Conservation (phyloP, 1,140 invertebrate genomes). For the Teleogryllus occipitalis region DNA sequence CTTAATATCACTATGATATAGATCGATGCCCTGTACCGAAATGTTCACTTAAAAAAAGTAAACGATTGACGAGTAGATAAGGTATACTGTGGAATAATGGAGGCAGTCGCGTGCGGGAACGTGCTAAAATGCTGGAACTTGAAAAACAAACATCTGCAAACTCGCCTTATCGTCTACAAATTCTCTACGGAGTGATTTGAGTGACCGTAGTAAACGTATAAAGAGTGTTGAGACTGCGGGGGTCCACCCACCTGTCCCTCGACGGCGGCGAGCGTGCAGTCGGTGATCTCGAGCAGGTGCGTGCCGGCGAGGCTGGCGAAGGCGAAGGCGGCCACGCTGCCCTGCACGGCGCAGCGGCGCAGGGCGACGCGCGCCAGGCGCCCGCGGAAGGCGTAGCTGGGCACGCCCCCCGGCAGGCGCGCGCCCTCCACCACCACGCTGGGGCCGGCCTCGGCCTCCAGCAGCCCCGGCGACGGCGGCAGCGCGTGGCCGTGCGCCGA, state of each 20-base stretch:
- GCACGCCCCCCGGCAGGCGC: conserved; percentile 33
- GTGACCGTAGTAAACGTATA: too few relatives aligned
- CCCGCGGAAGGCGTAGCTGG: conserved; percentile 59
- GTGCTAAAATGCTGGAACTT: too few relatives aligned
- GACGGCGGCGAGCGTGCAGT: conserved; percentile 41
- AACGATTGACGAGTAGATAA: too few relatives aligned
- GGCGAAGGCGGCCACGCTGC: conserved; percentile 56
- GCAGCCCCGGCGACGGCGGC: conserved; percentile 29
- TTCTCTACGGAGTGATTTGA: too few relatives aligned
- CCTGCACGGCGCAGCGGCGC: conserved; percentile 18
- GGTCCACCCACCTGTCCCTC: conserved; percentile 30
- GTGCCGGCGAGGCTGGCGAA: conserved; percentile 56
- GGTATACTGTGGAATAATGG: too few relatives aligned
- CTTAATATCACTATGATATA: too few relatives aligned
- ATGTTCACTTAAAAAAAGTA: too few relatives aligned
- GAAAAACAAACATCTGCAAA: too few relatives aligned
- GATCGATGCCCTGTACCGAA: too few relatives aligned
- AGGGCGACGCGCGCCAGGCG: conserved; percentile 29
- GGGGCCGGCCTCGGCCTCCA: conserved; percentile 36
- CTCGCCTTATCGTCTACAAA: too few relatives aligned
- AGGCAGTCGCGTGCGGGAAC: too few relatives aligned
- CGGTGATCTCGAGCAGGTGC: conserved; percentile 42
- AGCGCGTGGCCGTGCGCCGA: conserved; percentile 32
- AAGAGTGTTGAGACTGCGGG: too few relatives aligned
- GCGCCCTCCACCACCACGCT: conserved; percentile 37